phyloP scores from a whole-genome alignment of 2,888 invertebrate genomes.

The Chelonus formosanus region DNA sequence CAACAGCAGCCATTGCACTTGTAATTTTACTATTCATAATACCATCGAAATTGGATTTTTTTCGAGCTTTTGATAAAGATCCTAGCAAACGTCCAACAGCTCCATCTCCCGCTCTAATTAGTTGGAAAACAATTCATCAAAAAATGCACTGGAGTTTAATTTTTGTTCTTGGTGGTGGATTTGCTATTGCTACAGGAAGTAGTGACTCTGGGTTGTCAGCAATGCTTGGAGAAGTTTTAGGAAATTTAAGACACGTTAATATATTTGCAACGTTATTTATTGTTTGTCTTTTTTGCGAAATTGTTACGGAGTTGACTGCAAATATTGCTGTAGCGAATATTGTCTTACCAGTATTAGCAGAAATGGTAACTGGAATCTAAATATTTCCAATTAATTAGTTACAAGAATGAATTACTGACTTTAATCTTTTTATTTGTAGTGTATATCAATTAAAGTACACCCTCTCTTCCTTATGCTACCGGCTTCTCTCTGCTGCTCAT shows the following conservation, averaged over 20 bases:
- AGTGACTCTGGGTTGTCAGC: conserved; percentile 80
- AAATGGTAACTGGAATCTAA: conserved; percentile 69
- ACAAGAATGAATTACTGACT: background rate
- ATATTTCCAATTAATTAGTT: too few species aligned
- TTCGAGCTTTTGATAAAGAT: conserved; percentile 73
- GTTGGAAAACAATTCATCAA: conserved; percentile 85
- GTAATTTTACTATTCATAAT: conserved; percentile 84
- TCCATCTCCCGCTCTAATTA: conserved; percentile 77
- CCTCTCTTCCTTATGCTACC: conserved; percentile 92
- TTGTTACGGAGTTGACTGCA: conserved; percentile 88
- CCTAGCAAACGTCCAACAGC: conserved; percentile 69
- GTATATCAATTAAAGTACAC: conserved; percentile 76
- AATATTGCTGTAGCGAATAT: conserved; percentile 93
- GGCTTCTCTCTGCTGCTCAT: conserved; percentile 87
- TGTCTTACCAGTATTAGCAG: conserved; percentile 82
- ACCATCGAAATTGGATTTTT: conserved; percentile 80
- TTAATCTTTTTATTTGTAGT: conserved; percentile 65
- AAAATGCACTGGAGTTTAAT: conserved; percentile 92
- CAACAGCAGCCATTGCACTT: conserved; percentile 84
- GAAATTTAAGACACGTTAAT: conserved; percentile 72
- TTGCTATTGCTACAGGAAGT: conserved; percentile 89
- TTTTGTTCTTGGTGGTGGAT: conserved; percentile 88
- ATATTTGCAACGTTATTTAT: conserved; percentile 76
- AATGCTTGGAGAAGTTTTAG: conserved; percentile 77
- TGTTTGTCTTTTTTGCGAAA: conserved; percentile 80